Conservation (phyloP, 2,797 vertebrate species). For the Esox lucius region DNA sequence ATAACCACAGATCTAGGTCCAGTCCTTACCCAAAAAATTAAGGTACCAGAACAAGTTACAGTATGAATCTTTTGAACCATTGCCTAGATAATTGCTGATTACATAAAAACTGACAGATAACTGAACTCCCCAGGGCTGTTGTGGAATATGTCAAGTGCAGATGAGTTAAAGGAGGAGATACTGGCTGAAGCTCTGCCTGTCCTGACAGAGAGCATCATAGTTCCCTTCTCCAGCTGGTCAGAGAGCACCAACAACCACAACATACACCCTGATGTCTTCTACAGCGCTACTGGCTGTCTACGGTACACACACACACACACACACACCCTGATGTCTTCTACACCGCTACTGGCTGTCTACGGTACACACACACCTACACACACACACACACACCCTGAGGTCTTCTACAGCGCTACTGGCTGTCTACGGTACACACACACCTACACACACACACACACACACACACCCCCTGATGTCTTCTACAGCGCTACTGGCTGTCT, state of each 20-base stretch:
- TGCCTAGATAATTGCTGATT: no score
- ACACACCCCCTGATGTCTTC: no score
- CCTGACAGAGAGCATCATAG: conserved; percentile 84
- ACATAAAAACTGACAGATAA: no score
- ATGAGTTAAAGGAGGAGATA: conserved; percentile 82
- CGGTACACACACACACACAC: no score
- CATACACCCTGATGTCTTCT: conserved; percentile 86
- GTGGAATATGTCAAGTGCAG: conserved; percentile 93
- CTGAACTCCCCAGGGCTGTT: conserved; percentile 88
- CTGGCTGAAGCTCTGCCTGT: conserved; percentile 78
- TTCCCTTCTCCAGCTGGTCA: conserved; percentile 82
- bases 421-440: conserved; percentile 87
- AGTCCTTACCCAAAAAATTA: no score
- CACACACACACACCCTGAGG: conserved; percentile 81
- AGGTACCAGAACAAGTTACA: no score
- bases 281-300: conserved; percentile 88
- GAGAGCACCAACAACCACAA: conserved; percentile 67
- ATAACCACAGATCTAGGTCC: no score
- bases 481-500: no score
- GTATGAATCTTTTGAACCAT: no score
- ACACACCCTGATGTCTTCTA: conserved; percentile 87
- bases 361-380: not conserved
- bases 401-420: conserved; percentile 88
- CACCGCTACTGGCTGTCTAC: conserved; percentile 78
- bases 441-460: no score